A percentile compares a stretch with the other conserved stretches of the same genome.
phyloP scores from a whole-genome alignment of 2,888 invertebrate genomes.

The Oscheius sp. region DNA sequence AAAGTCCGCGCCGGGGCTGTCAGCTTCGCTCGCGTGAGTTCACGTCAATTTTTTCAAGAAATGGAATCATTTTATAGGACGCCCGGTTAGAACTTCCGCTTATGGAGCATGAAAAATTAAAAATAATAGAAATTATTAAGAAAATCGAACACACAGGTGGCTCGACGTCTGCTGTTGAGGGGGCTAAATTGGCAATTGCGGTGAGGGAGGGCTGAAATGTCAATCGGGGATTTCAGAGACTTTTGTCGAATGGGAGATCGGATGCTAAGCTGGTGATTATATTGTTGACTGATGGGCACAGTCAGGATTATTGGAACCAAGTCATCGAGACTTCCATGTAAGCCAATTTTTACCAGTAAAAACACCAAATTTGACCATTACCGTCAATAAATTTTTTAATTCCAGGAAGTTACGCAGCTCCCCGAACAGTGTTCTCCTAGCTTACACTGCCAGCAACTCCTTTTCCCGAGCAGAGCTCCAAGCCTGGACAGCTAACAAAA shows the following conservation, averaged over 20 bases:
- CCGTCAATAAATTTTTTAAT: not conserved
- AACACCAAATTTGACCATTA: not conserved
- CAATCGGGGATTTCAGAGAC: constrained; percentile 43
- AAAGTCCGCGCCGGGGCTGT: constrained; percentile 40
- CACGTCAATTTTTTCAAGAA: not conserved
- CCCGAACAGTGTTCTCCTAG: constrained; percentile 31
- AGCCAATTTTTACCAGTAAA: not conserved
- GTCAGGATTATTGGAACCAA: constrained; percentile 59
- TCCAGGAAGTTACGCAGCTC: constrained; percentile 12
- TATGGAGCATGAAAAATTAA: constrained; percentile 36
- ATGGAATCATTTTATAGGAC: constrained; percentile 53
- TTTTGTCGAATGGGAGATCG: constrained; percentile 6
- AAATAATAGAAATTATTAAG: constrained; percentile 49
- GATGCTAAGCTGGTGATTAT: constrained; percentile 42
- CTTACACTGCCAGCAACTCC: constrained; percentile 34
- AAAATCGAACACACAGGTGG: constrained; percentile 56
- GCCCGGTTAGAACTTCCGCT: constrained; percentile 48
- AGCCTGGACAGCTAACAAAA: constrained; percentile 33
- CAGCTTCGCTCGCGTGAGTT: constrained; percentile 38
- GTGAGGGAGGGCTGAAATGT: not conserved
- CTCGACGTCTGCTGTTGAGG: constrained; percentile 46
- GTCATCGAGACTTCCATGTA: constrained; percentile 42
- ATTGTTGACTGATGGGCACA: constrained; percentile 64
- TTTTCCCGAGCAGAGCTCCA: constrained; percentile 36
- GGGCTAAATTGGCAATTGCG: constrained; percentile 41